These are phyloP conservation scores for Sceliomorpha sp. DNA, from an alignment of 2,888 invertebrate genomes.

Conservation along the genomic window DNA sequence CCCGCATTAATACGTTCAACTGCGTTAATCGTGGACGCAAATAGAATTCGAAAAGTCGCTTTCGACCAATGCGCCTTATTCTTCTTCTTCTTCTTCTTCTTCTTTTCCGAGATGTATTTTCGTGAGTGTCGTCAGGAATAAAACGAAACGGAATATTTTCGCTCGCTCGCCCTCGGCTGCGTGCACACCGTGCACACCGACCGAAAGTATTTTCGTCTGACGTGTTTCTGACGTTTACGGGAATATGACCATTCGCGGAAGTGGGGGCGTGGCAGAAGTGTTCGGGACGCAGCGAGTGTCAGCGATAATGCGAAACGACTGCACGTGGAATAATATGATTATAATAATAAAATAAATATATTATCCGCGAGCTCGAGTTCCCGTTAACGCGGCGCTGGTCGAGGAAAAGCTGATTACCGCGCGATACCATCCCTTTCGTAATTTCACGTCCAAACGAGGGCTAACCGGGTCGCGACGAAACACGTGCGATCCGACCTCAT, in stretches of 20 bases:
- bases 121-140: constrained; percentile 18
- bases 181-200: neutral
- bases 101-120: constrained; percentile 16
- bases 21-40: constrained; percentile 20
- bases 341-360: constrained; percentile 33
- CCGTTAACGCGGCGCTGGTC: constrained; percentile 5
- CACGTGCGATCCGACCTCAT: constrained; percentile 22
- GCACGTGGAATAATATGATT: constrained; percentile 24
- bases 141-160: constrained; percentile 23
- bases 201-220: constrained; percentile 8
- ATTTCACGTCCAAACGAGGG: constrained; percentile 9
- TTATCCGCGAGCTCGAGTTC: constrained; percentile 12
- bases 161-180: constrained; percentile 7
- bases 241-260: neutral
- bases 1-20: constrained; percentile 7
- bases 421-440: constrained; percentile 5
- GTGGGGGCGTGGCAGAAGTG: neutral
- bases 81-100: constrained; percentile 5
- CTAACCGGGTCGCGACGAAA: constrained; percentile 26
- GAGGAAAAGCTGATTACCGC: constrained; percentile 32
- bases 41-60: constrained; percentile 21
- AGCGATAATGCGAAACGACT: constrained; percentile 28
- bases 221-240: neutral
- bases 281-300: neutral
- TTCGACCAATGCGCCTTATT: constrained; percentile 8